These are phyloP conservation scores for Eumaeus atala DNA, from an alignment of 1,140 invertebrate genomes.

Conservation along the genomic window DNA sequence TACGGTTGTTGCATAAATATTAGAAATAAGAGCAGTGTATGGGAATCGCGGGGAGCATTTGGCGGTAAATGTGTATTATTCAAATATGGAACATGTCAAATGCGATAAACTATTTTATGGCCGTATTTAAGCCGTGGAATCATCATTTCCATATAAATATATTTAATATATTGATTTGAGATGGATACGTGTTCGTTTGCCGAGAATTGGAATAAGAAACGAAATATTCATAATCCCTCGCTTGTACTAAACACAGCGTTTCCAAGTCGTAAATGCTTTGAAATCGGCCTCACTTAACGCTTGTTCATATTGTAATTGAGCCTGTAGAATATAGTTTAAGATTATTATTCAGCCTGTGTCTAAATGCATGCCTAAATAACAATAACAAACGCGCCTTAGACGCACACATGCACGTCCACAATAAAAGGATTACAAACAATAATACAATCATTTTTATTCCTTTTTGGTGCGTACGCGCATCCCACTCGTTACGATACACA, in stretches of 20 bases:
- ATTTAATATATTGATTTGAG: constrained; percentile 12
- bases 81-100: not conserved
- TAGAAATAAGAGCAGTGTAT: constrained; percentile 56
- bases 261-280: not conserved
- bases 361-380: constrained; percentile 25
- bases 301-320: constrained; percentile 1
- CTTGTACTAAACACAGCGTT: constrained; percentile 3
- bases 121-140: not conserved
- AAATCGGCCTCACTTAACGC: constrained; percentile 3
- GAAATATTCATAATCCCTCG: constrained; percentile 17
- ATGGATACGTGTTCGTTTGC: constrained; percentile 45
- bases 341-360: constrained; percentile 21
- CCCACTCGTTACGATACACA: constrained; percentile 39
- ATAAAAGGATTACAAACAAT: constrained; percentile 58
- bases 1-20: constrained; percentile 65
- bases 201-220: constrained; percentile 51
- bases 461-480: constrained; percentile 71
- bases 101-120: not conserved
- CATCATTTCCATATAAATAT: constrained; percentile 9
- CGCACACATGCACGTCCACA: constrained; percentile 30
- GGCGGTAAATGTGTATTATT: constrained; percentile 36
- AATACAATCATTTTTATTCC: constrained; percentile 70
- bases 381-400: constrained; percentile 48
- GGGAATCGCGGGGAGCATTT: constrained; percentile 41
- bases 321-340: constrained; percentile 12